These are phyloP conservation scores for Bombus waltoni DNA, from an alignment of 1,140 invertebrate genomes.

Conservation along the genomic window DNA sequence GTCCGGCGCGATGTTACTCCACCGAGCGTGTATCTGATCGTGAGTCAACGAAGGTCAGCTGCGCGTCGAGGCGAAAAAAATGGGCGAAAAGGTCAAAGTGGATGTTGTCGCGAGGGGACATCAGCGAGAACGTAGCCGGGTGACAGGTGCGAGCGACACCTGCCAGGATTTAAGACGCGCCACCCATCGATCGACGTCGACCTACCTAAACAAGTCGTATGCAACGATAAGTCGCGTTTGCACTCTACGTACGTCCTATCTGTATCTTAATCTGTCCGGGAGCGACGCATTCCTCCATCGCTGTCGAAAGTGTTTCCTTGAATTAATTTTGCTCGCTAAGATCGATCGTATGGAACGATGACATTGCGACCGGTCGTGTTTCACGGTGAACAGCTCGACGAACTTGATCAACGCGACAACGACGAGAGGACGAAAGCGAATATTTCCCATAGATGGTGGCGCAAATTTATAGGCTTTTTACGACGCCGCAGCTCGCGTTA, in stretches of 20 bases:
- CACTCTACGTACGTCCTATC: constrained; percentile 1
- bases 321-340: constrained; percentile 21
- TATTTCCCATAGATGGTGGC: too few species aligned
- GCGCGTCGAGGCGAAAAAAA: constrained; percentile 34
- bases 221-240: constrained; percentile 18
- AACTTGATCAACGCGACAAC: not conserved
- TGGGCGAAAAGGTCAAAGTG: constrained; percentile 45
- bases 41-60: constrained; percentile 49
- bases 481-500: not conserved
- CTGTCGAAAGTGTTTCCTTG: not conserved
- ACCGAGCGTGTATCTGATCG: constrained; percentile 30
- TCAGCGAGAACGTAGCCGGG: not conserved
- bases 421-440: not conserved
- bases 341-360: not conserved
- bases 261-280: not conserved
- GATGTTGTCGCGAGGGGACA: constrained; percentile 41
- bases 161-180: constrained; percentile 67
- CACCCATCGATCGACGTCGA: constrained; percentile 49
- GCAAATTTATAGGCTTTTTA: not conserved
- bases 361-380: too few species aligned
- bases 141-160: constrained; percentile 74
- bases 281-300: constrained; percentile 5
- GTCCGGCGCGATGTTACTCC: not conserved
- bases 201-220: constrained; percentile 17
- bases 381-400: not conserved